Percentiles rank a stretch among this genome's conserved stretches.
Conservation (phyloP, 2,113 vertebrate species). For the Aphyosemion australe region DNA sequence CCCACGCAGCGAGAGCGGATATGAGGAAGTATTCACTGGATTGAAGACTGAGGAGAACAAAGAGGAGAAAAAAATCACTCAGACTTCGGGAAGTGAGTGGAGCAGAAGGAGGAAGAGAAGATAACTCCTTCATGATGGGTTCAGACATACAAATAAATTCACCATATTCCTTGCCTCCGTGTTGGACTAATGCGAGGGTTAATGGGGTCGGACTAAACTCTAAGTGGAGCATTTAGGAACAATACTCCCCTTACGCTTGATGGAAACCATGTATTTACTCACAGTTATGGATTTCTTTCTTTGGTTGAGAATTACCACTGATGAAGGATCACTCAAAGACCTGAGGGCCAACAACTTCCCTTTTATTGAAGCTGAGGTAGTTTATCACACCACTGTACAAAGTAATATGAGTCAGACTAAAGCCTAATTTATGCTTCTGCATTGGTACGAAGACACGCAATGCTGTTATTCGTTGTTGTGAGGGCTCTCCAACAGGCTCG, state of each 20-base stretch:
- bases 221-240: too few species aligned
- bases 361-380: too few species aligned
- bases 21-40: not conserved
- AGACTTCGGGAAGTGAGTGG: not conserved
- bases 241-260: not conserved
- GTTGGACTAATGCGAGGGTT: not conserved
- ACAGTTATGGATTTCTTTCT: too few species aligned
- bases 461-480: too few species aligned
- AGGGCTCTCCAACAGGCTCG: too few species aligned
- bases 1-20: not conserved
- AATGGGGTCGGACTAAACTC: not conserved
- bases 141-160: not conserved
- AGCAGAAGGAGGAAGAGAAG: not conserved
- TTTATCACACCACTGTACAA: too few species aligned
- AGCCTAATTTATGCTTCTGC: too few species aligned
- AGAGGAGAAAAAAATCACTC: conserved; percentile 6
- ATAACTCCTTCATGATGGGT: not conserved
- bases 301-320: too few species aligned
- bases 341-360: too few species aligned
- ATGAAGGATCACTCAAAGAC: too few species aligned
- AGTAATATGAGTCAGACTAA: too few species aligned
- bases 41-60: not conserved
- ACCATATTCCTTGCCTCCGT: not conserved
- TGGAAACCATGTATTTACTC: not conserved
- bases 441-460: too few species aligned